Evolutionary conservation across 2,113 vertebrate genomes (phyloP), one percentile per base, ranked within the genome.

Genomic region (Tachysurus fulvidraco): DNA sequence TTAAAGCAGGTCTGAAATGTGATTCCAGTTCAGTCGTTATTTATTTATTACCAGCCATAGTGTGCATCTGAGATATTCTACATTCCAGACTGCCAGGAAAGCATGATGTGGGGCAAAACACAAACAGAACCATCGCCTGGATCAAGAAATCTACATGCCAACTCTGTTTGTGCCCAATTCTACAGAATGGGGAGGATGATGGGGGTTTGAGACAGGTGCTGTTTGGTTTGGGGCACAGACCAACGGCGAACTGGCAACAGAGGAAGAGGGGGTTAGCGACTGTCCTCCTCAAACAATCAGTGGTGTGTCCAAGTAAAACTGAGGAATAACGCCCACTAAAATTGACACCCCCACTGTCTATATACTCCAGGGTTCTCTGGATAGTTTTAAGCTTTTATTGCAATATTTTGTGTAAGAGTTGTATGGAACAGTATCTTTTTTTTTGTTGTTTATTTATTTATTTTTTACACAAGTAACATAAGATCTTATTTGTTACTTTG

Each of bases 11-110:
- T 87, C 78, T 86, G 87, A 85, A 90, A 86, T 67, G 5, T 4
- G 78, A 90, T 85, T 84, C 82, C 69, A 44, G 84, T 90, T 86
- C 81, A 79, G 78, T 85, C 59, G 44, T 84, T 36, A 88, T 62
- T 84, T 88, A 86, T 86, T 88, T 82, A 88, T 89, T 84, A 74
- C 57, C 83, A 64, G 76, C 67, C 16, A n/a, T n/a, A 62, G 7
- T 89, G 69, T 64, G 54, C 76, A 80, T 83, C 69, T 82, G 77
- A 87, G 69, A 62, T 62, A 81, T 80, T 44, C 54, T 81, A 76
- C 41, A 83, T 89, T 81, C 83, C 83, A 71, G 23, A 50, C 60
- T 17, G 52, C 55, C 69, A 46, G 67, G 52, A n/a, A 77, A 83
- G 79, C 88, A 30, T 83, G 78, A 79, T 79, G 57, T n/a, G 52